phyloP scores from a whole-genome alignment of 2,888 invertebrate species.

The Limnephilus auricula region DNA sequence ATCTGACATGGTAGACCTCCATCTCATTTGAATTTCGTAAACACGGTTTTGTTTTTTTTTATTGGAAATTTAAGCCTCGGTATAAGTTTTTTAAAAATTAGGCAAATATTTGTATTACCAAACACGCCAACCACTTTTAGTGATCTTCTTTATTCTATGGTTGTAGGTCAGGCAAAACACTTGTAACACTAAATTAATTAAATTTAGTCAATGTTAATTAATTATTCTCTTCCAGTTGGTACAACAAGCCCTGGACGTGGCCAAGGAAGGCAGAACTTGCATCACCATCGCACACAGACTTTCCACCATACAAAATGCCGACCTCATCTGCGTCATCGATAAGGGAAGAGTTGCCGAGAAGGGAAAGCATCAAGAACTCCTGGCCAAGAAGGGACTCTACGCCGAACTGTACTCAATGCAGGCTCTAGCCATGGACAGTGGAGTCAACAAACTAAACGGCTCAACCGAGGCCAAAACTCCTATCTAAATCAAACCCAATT shows the following conservation, averaged over 20 bases:
- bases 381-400: slow-evolving; percentile 78
- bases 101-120: too few species aligned
- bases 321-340: slow-evolving; percentile 89
- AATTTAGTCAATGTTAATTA: background rate
- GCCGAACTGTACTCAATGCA: slow-evolving; percentile 78
- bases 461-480: background rate
- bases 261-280: slow-evolving; percentile 86
- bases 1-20: too few species aligned
- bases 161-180: background rate
- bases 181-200: background rate
- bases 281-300: slow-evolving; percentile 92
- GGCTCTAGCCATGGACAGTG: slow-evolving; percentile 65
- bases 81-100: too few species aligned
- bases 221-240: slow-evolving; percentile 78
- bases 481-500: background rate
- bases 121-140: too few species aligned
- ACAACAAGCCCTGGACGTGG: slow-evolving; percentile 88
- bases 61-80: too few species aligned
- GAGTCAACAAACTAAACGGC: slow-evolving; percentile 12
- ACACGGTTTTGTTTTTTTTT: too few species aligned
- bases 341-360: slow-evolving; percentile 83
- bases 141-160: too few species aligned
- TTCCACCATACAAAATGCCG: slow-evolving; percentile 88
- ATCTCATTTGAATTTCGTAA: too few species aligned
- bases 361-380: slow-evolving; percentile 83